Evolutionary conservation across 2,888 invertebrate species (phyloP), one percentile per base, ranked within the genome.

Genomic region (Linyphia triangularis): DNA sequence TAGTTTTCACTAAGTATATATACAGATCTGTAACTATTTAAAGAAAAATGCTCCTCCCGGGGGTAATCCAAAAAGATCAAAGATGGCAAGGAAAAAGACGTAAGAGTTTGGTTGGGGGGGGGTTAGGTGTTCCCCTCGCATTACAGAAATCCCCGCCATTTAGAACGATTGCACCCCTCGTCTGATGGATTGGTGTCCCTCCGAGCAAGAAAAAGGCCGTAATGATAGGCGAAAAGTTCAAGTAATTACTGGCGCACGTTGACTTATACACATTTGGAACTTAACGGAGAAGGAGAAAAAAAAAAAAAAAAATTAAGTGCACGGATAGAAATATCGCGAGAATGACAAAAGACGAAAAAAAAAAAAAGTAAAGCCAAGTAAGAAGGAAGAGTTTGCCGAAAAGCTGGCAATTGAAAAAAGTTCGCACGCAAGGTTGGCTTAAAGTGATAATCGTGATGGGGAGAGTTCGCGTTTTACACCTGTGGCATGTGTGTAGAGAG

Each of bases 141-240:
- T 51, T 67, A 19, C 19, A 37, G 57, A 59, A 88, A 61, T 67
- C 81, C 86, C 86, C 26, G 73, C 67, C 81, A 75, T 82, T 88
- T 88, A 81, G 75, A 81, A 37, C 65, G 72, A 81, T 88, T 88
- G 75, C 81, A 88, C 81, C 73, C 81, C 73, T 51, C 19, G 40
- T 67, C n/a, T 88, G 86, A 88, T 88, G 81, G 73, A 88, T 88
- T 78, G 86, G 75, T 75, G 81, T 88, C 86, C 67, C 86, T 43
- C 28, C n/a, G 5, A 82, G 81, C 81, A 67, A 79, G 19, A 24
- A 2, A 7, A 16, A 33, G 59, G 22, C 9, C 59, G 9, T 86
- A 86, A 86, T 86, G 51, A 86, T 81, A 73, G 79, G 40, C 70
- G 67, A 86, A 57, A 22, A 30, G 22, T 33, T 65, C 59, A 67